These are phyloP conservation scores for Nephrotoma guestfalica DNA, from an alignment of 2,888 invertebrate genomes.

Conservation along the genomic window DNA sequence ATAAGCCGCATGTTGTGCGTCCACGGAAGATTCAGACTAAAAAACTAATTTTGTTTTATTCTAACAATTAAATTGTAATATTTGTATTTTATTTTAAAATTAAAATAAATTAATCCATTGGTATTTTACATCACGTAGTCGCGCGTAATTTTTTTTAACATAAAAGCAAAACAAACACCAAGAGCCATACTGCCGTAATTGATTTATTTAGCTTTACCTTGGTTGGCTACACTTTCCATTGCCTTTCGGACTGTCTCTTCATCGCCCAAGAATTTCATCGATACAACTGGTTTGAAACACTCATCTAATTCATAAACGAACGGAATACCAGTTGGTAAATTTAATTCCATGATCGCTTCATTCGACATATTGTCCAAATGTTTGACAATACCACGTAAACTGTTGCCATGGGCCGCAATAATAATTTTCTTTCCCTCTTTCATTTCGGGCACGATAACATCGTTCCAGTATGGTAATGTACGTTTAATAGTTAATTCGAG, in stretches of 20 bases:
- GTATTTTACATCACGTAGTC: not conserved
- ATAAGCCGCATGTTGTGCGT: too few species aligned
- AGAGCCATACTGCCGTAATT: not conserved
- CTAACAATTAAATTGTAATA: not conserved
- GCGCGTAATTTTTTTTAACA: not conserved
- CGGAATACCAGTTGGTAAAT: slow-evolving; percentile 68
- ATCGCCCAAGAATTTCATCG: slow-evolving; percentile 63
- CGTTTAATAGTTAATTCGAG: slow-evolving; percentile 67
- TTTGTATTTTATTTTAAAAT: not conserved
- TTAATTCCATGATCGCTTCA: slow-evolving; percentile 56
- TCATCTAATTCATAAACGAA: slow-evolving; percentile 64
- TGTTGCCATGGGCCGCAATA: slow-evolving; percentile 78
- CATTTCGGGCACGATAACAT: slow-evolving; percentile 45
- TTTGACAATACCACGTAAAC: slow-evolving; percentile 71
- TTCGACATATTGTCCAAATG: slow-evolving; percentile 68
- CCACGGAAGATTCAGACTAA: not conserved
- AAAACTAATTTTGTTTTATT: not conserved
- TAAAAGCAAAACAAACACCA: not conserved
- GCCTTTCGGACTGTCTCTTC: slow-evolving; percentile 62
- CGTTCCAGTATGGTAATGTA: slow-evolving; percentile 76
- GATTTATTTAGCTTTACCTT: slow-evolving; percentile 56
- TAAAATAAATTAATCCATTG: not conserved
- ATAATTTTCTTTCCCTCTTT: slow-evolving; percentile 36
- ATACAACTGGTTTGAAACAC: slow-evolving; percentile 49
- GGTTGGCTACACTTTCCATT: slow-evolving; percentile 62